A percentile compares a stretch with the other conserved stretches of the same genome.
Evolutionary conservation across 2,113 vertebrate species (phyloP).

Genomic region (human (Homo sapiens)): GRCh38 chr12:60330001-60330500

Average conservation of each 20-base stretch:
- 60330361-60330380: neutral
- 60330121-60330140: neutral
- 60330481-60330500: neutral
- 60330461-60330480: neutral
- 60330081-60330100: neutral
- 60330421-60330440: neutral
- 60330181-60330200: constrained; percentile 14
- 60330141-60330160: neutral
- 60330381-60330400: neutral
- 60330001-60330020: neutral
- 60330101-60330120: neutral
- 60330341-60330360: too few species aligned
- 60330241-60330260: too few species aligned
- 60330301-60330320: too few species aligned
- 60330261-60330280: too few species aligned
- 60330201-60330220: neutral
- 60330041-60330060: neutral
- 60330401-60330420: neutral
- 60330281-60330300: too few species aligned
- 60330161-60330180: constrained; percentile 35
- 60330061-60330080: constrained; percentile 19
- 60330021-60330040: neutral
- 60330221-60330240: neutral
- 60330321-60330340: too few species aligned
- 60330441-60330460: neutral